Evolutionary conservation across 2,888 invertebrate species (phyloP).

Genomic region (Platerodrilus igneus): DNA sequence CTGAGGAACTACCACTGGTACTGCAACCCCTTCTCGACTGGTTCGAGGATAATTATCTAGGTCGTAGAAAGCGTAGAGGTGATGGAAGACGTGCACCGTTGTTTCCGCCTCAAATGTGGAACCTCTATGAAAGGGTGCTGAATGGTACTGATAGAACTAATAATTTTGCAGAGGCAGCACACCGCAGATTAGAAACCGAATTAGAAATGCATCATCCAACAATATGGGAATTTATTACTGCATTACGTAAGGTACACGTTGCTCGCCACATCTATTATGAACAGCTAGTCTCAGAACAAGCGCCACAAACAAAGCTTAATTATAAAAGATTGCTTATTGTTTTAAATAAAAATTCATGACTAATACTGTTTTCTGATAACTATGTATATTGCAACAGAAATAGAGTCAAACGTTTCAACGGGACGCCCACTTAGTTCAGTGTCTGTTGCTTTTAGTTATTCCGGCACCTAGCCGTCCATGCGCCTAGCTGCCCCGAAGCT

Average conservation of each 20-base stretch:
- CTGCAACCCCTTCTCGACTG: slow-evolving; percentile 1
- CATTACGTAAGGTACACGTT: neutral
- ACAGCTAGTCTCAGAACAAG: too few relatives aligned
- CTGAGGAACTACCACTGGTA: neutral
- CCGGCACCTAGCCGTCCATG: too few relatives aligned
- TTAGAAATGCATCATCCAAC: neutral
- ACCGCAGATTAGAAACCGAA: slow-evolving; percentile 1
- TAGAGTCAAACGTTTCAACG: too few relatives aligned
- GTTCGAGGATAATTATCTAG: slow-evolving; percentile 1
- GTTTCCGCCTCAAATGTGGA: slow-evolving; percentile 7
- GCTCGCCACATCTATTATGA: slow-evolving; percentile 3
- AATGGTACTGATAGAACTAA: slow-evolving; percentile 5
- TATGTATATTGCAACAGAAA: too few relatives aligned
- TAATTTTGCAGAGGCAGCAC: slow-evolving; percentile 3
- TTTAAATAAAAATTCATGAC: too few relatives aligned
- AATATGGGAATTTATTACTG: slow-evolving; percentile 4
- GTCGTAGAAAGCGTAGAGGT: neutral
- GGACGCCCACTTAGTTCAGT: too few relatives aligned
- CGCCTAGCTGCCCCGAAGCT: too few relatives aligned
- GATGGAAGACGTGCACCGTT: slow-evolving; percentile 4
- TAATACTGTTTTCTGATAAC: too few relatives aligned
- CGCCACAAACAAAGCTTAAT: too few relatives aligned
- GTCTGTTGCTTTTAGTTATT: too few relatives aligned
- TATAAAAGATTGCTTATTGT: too few relatives aligned
- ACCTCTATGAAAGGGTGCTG: slow-evolving; percentile 4